Evolutionary conservation across 2,797 vertebrate genomes (phyloP), one percentile per base, ranked within the genome.

Genomic region (Rhynchotus rufescens): DNA sequence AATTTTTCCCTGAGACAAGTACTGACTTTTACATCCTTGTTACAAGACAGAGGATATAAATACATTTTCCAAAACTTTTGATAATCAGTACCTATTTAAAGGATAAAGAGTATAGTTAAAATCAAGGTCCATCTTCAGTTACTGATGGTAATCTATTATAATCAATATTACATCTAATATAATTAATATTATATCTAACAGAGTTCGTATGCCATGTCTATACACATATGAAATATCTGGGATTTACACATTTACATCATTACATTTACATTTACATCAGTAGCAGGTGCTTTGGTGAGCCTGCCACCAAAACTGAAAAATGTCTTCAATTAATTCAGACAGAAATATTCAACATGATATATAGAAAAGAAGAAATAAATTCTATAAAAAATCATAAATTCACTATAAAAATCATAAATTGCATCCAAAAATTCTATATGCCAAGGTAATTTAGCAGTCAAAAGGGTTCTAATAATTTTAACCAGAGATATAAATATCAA

Each of bases 401-500:
- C 49, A 51, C 49, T 51, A 51, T 25, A 13, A 51, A 51, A 65
- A 1, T 66, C 51, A 12, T 80, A 19, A 69, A 28, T 32, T 17
- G 34, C 9, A 85, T 17, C 20, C 12, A 22, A 72, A 65, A 61
- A 13, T 25, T 64, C 49, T 61, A 26, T 34, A 4, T 89, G 14
- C 11, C n/a, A 75, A 80, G 4, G 8, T 76, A 74, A 82, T 60
- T 91, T 60, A 74, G 9, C 22, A 61, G 34, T 21, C 40, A 82
- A 68, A 32, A 65, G 0, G 0, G 81, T 0, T 2, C 0, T 34
- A 57, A 68, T 78, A 61, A 84, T 38, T 92, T 26, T 72, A 36
- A 80, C 15, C 15, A 62, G 30, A 83, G 28, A 40, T 40, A 40
- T 40, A 88, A 82, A 72, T 84, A 65, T 38, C 49, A 86, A 19